These are phyloP conservation scores for Pemphigus obesinymphae DNA, from an alignment of 1,140 invertebrate genomes.

Conservation along the genomic window DNA sequence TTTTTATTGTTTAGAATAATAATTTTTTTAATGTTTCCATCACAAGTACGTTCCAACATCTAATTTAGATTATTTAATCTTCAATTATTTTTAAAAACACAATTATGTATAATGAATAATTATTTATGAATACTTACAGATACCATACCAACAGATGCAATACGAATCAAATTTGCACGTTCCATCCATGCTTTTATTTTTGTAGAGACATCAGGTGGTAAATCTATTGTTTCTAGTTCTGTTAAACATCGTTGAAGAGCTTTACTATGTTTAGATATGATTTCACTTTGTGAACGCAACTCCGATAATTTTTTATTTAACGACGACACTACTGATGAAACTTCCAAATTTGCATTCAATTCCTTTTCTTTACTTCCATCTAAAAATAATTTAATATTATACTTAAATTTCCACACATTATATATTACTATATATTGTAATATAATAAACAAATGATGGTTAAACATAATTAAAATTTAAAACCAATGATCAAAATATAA, in stretches of 20 bases:
- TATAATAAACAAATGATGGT: not conserved
- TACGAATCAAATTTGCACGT: conserved; percentile 84
- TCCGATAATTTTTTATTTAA: conserved; percentile 23
- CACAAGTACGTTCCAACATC: too few relatives aligned
- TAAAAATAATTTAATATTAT: not conserved
- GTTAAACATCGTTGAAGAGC: conserved; percentile 76
- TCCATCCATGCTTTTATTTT: conserved; percentile 78
- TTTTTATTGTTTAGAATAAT: too few relatives aligned
- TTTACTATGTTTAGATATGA: conserved; percentile 81
- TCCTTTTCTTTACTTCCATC: conserved; percentile 32
- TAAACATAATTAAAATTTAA: too few relatives aligned
- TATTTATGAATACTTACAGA: conserved; percentile 66
- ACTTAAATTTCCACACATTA: conserved; percentile 8
- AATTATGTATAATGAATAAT: not conserved
- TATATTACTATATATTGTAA: not conserved
- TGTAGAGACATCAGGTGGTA: conserved; percentile 55
- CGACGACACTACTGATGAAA: conserved; percentile 9
- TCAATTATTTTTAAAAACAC: not conserved
- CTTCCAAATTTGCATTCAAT: conserved; percentile 28
- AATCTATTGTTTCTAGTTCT: conserved; percentile 74
- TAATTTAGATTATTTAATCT: too few relatives aligned
- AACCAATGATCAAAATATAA: too few relatives aligned
- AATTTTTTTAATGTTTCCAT: too few relatives aligned
- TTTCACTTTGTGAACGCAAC: conserved; percentile 58
- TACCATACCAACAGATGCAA: conserved; percentile 92